Base-by-base conservation (phyloP, 2,113 vertebrate genomes). In the Cairina moschata region DNA sequence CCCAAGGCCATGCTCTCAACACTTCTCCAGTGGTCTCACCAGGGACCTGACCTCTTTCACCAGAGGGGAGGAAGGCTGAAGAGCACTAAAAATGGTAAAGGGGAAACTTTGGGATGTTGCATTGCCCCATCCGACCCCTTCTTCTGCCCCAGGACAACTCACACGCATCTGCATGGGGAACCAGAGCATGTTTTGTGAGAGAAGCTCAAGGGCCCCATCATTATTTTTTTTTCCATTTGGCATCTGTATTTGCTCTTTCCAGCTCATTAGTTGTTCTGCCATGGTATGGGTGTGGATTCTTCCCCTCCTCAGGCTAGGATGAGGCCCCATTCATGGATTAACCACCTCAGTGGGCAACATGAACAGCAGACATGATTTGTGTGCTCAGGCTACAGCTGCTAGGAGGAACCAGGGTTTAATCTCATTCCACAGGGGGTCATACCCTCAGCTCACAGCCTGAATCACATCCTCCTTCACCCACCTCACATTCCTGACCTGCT, bases 301-400 rank as follows among this genome's bases (percentile, higher is more conserved):
- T 95, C 83, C 38, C 86, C 14, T 96, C 44, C 82, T 44, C 25
- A 34, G 36, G 69, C 86, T 78, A 12, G 1, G 62, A 84, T 79
- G 87, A 82, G 46, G 85, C 68, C 58, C 32, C 59, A 76, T 13
- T 95, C 78, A 75, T 84, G 73, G 65, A 92, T 96, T 96, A 95
- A 79, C 80, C 90, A 96, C 95, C 80, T 97, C 92, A 88, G 7
- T 21, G 38, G 76, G 62, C 92, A 96, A 40, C 29, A 2, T 88
- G 79, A 96, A 96, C 31, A 7, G 65, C 75, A 86, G 58, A 58
- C 48, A 86, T 1, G 12, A 83, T 69, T 76, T 81, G 55, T 91
- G 36, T 3, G 1, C 46, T 91, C 56, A 67, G 50, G 36, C 66
- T 86, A 42, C 46, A 91, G n/a, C 66, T 86, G 91, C 52, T 59